phyloP scores from a whole-genome alignment of 2,888 invertebrate species.

The Erebia epiphron region DNA sequence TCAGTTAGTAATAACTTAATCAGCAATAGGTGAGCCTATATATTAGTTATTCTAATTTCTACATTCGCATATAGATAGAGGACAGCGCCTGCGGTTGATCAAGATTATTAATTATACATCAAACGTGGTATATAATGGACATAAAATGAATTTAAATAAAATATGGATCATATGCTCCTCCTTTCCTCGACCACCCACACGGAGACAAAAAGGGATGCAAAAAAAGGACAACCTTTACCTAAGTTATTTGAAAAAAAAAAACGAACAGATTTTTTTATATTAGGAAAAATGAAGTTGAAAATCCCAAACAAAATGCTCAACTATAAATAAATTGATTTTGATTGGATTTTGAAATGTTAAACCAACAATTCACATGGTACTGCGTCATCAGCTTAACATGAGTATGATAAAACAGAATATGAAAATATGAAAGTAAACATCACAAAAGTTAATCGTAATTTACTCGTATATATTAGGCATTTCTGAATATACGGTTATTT shows the following conservation, averaged over 20 bases:
- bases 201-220: slow-evolving; percentile 13
- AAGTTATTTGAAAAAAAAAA: slow-evolving; percentile 1
- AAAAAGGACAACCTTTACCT: slow-evolving; percentile 13
- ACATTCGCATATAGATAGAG: too few relatives aligned
- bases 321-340: too few relatives aligned
- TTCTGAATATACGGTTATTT: slow-evolving; percentile 38
- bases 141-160: not conserved
- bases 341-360: too few relatives aligned
- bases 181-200: slow-evolving; percentile 19
- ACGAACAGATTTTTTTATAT: not conserved
- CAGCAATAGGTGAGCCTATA: too few relatives aligned
- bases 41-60: too few relatives aligned
- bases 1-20: too few relatives aligned
- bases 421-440: not conserved
- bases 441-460: slow-evolving; percentile 19
- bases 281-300: too few relatives aligned
- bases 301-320: too few relatives aligned
- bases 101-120: not conserved
- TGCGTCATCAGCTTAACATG: too few relatives aligned
- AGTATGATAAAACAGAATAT: not conserved
- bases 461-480: slow-evolving; percentile 34
- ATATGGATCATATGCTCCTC: not conserved
- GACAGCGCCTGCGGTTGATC: too few relatives aligned
- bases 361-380: too few relatives aligned
- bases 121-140: not conserved